These are phyloP conservation scores for Babyrousa celebensis DNA, from an alignment of 2,797 vertebrate species.

Conservation along the genomic window DNA sequence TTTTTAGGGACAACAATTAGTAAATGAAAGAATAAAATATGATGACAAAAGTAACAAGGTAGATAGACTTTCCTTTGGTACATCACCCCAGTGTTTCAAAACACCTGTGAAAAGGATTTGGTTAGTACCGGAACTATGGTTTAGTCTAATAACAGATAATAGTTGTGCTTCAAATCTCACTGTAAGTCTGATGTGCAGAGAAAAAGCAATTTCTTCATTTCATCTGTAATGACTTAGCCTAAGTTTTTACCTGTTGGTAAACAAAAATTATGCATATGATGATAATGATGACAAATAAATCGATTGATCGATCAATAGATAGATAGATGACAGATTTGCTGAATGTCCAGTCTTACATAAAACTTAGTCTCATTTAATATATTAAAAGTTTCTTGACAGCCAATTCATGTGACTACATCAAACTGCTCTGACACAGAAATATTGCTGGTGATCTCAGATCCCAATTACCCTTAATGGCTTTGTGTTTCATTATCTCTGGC, in stretches of 20 bases:
- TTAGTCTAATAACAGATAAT: conserved; percentile 30
- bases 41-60: not conserved
- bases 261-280: conserved; percentile 5
- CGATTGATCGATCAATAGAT: not conserved
- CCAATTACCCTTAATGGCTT: not conserved
- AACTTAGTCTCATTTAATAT: not conserved
- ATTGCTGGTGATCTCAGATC: not conserved
- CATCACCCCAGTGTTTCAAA: not conserved
- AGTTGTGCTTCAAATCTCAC: not conserved
- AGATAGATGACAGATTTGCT: not conserved
- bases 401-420: not conserved
- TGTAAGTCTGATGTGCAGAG: not conserved
- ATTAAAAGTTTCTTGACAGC: conserved; percentile 6
- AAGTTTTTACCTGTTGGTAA: not conserved
- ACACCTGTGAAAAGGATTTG: not conserved
- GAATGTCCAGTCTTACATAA: not conserved
- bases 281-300: not conserved
- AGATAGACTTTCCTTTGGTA: not conserved
- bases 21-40: conserved; percentile 45
- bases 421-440: not conserved
- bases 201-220: conserved; percentile 1
- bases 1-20: not conserved
- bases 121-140: not conserved
- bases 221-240: not conserved
- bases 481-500: not conserved